Conservation (phyloP, 2,888 invertebrate species). For the Agriopis marginaria region DNA sequence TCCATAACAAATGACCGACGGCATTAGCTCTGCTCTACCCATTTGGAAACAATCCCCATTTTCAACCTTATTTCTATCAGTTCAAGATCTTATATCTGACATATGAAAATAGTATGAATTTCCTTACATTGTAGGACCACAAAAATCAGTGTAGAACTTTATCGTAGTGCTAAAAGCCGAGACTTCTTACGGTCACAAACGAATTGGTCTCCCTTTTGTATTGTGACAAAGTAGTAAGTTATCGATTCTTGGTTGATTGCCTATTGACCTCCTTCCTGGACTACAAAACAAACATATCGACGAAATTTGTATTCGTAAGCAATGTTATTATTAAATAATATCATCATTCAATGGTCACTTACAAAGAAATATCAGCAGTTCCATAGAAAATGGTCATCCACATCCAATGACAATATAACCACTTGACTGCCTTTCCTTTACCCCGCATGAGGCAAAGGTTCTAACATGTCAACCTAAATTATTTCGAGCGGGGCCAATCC, state of each 20-base stretch:
- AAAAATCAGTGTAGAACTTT: conserved; percentile 16
- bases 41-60: neutral
- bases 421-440: too few species aligned
- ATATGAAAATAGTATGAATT: conserved; percentile 1
- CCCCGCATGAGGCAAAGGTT: too few species aligned
- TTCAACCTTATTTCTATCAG: neutral
- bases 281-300: neutral
- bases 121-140: conserved; percentile 19
- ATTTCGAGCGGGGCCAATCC: too few species aligned
- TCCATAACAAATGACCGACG: conserved; percentile 59
- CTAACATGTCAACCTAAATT: too few species aligned
- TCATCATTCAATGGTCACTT: too few species aligned
- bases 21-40: conserved; percentile 51
- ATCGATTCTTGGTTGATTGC: conserved; percentile 4
- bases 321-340: too few species aligned
- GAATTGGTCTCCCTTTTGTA: neutral
- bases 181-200: neutral
- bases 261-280: conserved; percentile 13
- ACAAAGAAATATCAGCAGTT: too few species aligned
- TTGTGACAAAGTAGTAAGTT: conserved; percentile 4
- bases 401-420: too few species aligned
- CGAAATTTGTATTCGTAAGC: neutral
- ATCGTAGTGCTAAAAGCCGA: conserved; percentile 4
- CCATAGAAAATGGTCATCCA: too few species aligned
- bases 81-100: conserved; percentile 1